Percentiles rank a stretch among this genome's conserved stretches.
phyloP scores from a whole-genome alignment of 2,113 vertebrate species.

The Stigmatopora nigra region DNA sequence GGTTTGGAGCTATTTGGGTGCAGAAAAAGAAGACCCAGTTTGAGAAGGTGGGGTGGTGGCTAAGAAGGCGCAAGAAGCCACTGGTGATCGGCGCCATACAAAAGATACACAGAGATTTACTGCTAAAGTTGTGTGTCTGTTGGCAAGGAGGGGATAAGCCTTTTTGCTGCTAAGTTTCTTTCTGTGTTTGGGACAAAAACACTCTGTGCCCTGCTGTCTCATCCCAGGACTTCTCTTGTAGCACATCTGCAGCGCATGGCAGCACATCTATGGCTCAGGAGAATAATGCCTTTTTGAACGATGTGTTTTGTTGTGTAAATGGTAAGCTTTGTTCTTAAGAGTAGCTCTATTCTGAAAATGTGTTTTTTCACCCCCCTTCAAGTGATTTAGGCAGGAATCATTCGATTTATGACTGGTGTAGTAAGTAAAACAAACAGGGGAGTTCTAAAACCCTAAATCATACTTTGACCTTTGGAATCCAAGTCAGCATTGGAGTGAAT shows the following conservation, averaged over 20 bases:
- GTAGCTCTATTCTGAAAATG: slow-evolving; percentile 18
- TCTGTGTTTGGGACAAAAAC: slow-evolving; percentile 30
- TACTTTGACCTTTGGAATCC: slow-evolving; percentile 48
- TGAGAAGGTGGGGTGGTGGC: slow-evolving; percentile 32
- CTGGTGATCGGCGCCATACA: slow-evolving; percentile 54
- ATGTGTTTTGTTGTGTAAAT: slow-evolving; percentile 31
- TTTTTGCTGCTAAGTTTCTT: slow-evolving; percentile 43
- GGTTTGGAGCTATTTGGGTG: slow-evolving; percentile 38
- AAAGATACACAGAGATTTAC: slow-evolving; percentile 55
- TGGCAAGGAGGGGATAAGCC: slow-evolving; percentile 59
- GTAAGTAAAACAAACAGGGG: slow-evolving; percentile 32
- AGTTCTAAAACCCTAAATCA: slow-evolving; percentile 38
- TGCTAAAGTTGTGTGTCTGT: slow-evolving; percentile 40
- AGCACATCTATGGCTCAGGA: slow-evolving; percentile 21
- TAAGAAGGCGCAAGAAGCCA: slow-evolving; percentile 44
- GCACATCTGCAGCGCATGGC: slow-evolving; percentile 30
- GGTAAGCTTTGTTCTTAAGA: slow-evolving; percentile 16
- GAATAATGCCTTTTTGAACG: slow-evolving; percentile 12
- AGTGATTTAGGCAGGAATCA: slow-evolving; percentile 24
- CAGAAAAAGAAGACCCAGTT: slow-evolving; percentile 41
- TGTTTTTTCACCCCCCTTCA: neutral
- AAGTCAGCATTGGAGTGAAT: slow-evolving; percentile 13
- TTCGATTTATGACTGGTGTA: slow-evolving; percentile 23
- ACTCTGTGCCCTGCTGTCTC: slow-evolving; percentile 12
- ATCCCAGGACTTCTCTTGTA: slow-evolving; percentile 32